Conservation (phyloP, 2,888 invertebrate genomes). For the Acrocyrtus sp. region DNA sequence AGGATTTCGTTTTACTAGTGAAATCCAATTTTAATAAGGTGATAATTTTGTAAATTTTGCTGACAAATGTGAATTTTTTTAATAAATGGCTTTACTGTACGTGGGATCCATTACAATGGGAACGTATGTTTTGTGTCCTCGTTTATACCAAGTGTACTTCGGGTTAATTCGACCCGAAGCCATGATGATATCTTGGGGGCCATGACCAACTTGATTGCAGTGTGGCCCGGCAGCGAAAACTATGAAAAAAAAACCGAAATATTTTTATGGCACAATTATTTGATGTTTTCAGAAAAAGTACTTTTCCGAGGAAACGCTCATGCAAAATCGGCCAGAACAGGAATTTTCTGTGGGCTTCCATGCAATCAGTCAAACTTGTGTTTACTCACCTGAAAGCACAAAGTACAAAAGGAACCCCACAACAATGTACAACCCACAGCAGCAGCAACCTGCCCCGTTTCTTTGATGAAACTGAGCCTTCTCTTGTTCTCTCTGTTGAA, state of each 20-base stretch:
- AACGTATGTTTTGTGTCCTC: slow-evolving; percentile 52
- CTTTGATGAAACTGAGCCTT: slow-evolving; percentile 22
- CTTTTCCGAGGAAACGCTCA: too few relatives aligned
- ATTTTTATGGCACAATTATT: too few relatives aligned
- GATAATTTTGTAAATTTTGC: not conserved
- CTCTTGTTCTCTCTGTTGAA: too few relatives aligned
- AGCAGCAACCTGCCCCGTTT: not conserved
- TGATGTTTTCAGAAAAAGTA: too few relatives aligned
- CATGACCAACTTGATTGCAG: slow-evolving; percentile 52
- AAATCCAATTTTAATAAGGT: not conserved
- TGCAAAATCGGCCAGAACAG: too few relatives aligned
- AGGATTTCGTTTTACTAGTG: not conserved
- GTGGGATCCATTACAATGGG: slow-evolving; percentile 57
- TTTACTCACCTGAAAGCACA: too few relatives aligned
- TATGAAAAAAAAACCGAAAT: slow-evolving; percentile 6
- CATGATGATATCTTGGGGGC: slow-evolving; percentile 55
- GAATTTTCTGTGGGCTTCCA: too few relatives aligned
- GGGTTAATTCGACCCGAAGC: slow-evolving; percentile 55
- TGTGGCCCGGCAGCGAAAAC: slow-evolving; percentile 43
- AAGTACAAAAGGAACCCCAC: slow-evolving; percentile 34
- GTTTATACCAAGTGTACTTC: slow-evolving; percentile 56
- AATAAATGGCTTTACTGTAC: slow-evolving; percentile 52
- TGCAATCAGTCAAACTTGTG: too few relatives aligned
- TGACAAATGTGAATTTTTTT: not conserved
- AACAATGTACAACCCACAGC: slow-evolving; percentile 26